These are phyloP conservation scores for Acromyrmex echinatior DNA, from an alignment of 1,140 invertebrate species.

Conservation along the genomic window DNA sequence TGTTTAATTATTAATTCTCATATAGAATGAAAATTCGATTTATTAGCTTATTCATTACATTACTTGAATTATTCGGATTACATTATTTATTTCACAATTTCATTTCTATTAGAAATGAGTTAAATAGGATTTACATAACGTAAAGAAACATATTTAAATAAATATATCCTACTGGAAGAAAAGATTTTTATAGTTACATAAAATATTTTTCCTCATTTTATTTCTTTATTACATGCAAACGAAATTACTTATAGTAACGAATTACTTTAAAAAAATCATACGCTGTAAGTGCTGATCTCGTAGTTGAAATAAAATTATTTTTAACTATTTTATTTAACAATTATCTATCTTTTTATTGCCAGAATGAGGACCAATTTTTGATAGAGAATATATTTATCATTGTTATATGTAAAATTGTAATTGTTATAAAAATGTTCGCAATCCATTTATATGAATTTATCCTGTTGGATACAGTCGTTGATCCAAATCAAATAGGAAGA, in stretches of 20 bases:
- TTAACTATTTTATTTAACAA: slow-evolving; percentile 14
- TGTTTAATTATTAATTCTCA: slow-evolving; percentile 18
- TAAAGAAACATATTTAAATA: not conserved
- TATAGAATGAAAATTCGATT: slow-evolving; percentile 3
- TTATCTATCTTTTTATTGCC: not conserved
- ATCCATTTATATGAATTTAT: slow-evolving; percentile 3
- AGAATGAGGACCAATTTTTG: not conserved
- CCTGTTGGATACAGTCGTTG: slow-evolving; percentile 65
- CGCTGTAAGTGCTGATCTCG: not conserved
- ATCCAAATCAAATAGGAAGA: slow-evolving; percentile 86
- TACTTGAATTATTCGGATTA: not conserved
- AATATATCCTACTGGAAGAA: not conserved
- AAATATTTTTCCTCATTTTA: not conserved
- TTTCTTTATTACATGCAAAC: slow-evolving; percentile 7
- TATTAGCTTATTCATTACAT: not conserved
- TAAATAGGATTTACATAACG: not conserved
- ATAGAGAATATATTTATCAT: not conserved
- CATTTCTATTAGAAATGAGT: not conserved
- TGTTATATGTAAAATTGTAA: not conserved
- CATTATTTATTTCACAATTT: not conserved
- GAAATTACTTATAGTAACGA: not conserved
- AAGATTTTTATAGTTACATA: too few relatives aligned
- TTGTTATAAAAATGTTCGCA: not conserved
- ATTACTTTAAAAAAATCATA: not conserved
- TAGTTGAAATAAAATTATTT: not conserved